phyloP scores from a whole-genome alignment of 2,113 vertebrate species.

The Nothocercus julius region DNA sequence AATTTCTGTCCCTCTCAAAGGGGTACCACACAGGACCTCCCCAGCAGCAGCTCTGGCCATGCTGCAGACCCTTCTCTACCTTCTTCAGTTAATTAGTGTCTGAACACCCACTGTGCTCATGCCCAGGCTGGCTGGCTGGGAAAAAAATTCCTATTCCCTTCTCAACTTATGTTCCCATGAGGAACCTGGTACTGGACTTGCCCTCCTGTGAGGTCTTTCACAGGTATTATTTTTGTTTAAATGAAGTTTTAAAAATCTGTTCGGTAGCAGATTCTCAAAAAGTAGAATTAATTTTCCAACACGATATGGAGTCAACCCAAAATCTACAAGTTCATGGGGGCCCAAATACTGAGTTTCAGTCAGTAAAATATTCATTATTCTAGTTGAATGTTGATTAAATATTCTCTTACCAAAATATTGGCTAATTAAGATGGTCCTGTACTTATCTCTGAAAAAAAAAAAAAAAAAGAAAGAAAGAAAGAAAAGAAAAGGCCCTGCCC shows the following conservation, averaged over 20 bases:
- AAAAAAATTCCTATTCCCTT: background rate
- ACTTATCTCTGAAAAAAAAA: background rate
- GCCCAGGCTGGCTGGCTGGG: background rate
- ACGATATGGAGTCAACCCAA: background rate
- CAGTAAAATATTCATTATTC: background rate
- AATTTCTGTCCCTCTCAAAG: background rate
- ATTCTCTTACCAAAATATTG: background rate
- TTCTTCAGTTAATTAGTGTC: background rate
- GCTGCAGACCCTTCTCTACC: background rate
- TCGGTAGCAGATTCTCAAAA: background rate
- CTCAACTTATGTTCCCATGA: background rate
- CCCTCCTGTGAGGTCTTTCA: background rate
- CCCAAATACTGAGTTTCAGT: background rate
- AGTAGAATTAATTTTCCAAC: background rate
- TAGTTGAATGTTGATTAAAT: background rate
- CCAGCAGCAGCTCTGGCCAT: background rate
- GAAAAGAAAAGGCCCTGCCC: background rate
- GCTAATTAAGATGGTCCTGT: background rate
- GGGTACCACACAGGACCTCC: background rate
- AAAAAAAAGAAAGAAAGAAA: background rate
- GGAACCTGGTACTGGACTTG: background rate
- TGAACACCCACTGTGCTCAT: background rate
- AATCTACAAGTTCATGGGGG: background rate
- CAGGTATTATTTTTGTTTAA: background rate
- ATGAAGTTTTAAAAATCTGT: background rate